Evolutionary conservation across 2,888 invertebrate species (phyloP).

Genomic region (Polydrusus cervinus): DNA sequence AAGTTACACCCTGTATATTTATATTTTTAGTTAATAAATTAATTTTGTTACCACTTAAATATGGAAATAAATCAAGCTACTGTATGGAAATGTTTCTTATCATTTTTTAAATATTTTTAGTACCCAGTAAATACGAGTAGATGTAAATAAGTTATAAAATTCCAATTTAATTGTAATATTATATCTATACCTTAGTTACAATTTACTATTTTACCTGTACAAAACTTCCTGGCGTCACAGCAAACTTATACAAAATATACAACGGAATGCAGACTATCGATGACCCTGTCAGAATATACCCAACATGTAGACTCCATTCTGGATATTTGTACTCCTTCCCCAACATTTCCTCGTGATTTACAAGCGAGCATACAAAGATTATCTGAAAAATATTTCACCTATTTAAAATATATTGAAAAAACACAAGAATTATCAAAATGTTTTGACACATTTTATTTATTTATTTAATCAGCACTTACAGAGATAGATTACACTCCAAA

Average conservation of each 20-base stretch:
- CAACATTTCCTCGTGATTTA: constrained; percentile 87
- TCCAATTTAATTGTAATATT: too few relatives aligned
- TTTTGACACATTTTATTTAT: too few relatives aligned
- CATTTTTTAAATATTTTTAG: too few relatives aligned
- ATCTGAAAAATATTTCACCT: constrained; percentile 71
- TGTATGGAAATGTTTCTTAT: too few relatives aligned
- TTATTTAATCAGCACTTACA: too few relatives aligned
- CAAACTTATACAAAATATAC: constrained; percentile 86
- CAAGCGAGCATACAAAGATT: constrained; percentile 88
- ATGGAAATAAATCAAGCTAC: too few relatives aligned
- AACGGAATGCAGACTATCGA: constrained; percentile 90
- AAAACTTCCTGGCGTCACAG: constrained; percentile 79
- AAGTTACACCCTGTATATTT: too few relatives aligned
- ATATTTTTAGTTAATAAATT: too few relatives aligned
- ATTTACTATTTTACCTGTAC: constrained; percentile 69
- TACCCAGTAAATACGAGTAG: not conserved
- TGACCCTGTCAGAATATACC: constrained; percentile 88
- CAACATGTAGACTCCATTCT: constrained; percentile 86
- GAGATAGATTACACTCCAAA: too few relatives aligned
- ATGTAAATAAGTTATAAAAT: not conserved
- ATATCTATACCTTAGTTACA: not conserved
- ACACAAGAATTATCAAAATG: too few relatives aligned
- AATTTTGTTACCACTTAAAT: too few relatives aligned
- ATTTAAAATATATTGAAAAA: too few relatives aligned
- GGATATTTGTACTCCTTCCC: constrained; percentile 85